Evolutionary conservation across 2,888 invertebrate genomes (phyloP), one percentile per base, ranked within the genome.

Genomic region (Troglohyphantes excavatus): DNA sequence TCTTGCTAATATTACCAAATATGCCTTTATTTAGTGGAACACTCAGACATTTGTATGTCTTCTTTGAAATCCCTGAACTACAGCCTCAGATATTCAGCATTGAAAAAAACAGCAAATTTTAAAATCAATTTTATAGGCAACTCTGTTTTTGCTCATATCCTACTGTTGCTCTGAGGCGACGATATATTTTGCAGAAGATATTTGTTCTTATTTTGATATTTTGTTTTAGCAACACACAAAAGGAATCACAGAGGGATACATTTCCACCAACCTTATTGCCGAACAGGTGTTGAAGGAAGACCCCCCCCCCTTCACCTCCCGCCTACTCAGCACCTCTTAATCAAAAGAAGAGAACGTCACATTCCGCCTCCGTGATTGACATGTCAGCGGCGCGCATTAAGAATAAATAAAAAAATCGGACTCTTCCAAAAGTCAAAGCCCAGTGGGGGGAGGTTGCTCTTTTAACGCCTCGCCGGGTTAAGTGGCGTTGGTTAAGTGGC

Each of bases 401-500:
- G 46, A 81, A 63, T 33, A 68, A 85, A 76, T 53, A 29, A 43
- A 23, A 68, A 78, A 63, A 59, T 46, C 83, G 19, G 61, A 53
- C 29, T 61, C 78, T 59, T 63, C 43, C 43, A 78, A 86, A 27
- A 43, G 86, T 53, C 76, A 70, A 86, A 43, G 78, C 86, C 27
- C 86, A 86, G 78, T 86, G 70, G 86, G 86, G 84, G 26, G 67
- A 67, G 59, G 9, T 3, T 3, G 68, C n/a, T n/a, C 21, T 61
- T 61, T 70, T 78, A 26, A 43, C 27, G 43, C 33, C n/a, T 73
- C 53, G 29, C 11, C 46, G n/a, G n/a, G n/a, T n/a, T n/a, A n/a
- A n/a, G n/a, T n/a, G n/a, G 21, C 63, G 26, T 46, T 65, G n/a
- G 33, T 39, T 86, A 86, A 86, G 86, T 86, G 86, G 86, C 86